A percentile compares a stretch with the other conserved stretches of the same genome.
These are phyloP conservation scores for Odontesthes bonariensis DNA, from an alignment of 2,113 vertebrate species.

Conservation along the genomic window DNA sequence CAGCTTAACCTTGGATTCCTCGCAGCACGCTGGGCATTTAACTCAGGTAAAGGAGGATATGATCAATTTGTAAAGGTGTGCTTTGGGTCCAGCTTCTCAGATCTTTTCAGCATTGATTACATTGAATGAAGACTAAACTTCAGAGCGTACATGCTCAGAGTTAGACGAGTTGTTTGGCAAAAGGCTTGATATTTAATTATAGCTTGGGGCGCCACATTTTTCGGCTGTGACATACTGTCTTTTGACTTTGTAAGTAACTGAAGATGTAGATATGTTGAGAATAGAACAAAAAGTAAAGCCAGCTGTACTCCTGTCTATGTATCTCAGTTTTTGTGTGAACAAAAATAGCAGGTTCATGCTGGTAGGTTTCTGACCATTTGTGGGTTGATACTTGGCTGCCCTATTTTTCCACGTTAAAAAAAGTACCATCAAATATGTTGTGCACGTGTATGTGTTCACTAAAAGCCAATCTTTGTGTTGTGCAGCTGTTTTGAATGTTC, in stretches of 20 bases:
- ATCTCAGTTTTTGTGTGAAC: conserved; percentile 34
- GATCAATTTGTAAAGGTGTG: conserved; percentile 3
- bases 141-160: conserved; percentile 4
- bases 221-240: conserved; percentile 40
- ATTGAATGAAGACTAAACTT: not conserved
- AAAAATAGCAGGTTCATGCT: conserved; percentile 45
- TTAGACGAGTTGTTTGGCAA: conserved; percentile 12
- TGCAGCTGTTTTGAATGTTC: conserved; percentile 54
- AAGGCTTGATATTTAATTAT: conserved; percentile 28
- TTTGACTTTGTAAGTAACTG: conserved; percentile 12
- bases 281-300: conserved; percentile 29
- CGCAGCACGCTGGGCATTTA: conserved; percentile 78
- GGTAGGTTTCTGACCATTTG: conserved; percentile 28
- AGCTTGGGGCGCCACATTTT: conserved; percentile 36
- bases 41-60: conserved; percentile 78
- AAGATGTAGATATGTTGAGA: conserved; percentile 24
- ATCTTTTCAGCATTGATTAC: not conserved
- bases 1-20: conserved; percentile 82
- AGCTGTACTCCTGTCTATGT: conserved; percentile 36
- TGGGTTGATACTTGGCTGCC: conserved; percentile 5
- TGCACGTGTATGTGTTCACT: conserved; percentile 33
- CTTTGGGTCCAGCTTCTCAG: not conserved
- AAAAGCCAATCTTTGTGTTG: conserved; percentile 21
- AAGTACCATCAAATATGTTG: conserved; percentile 16
- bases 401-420: conserved; percentile 8